Conservation (phyloP, 2,888 invertebrate species). For the Acrocyrtus sp. region DNA sequence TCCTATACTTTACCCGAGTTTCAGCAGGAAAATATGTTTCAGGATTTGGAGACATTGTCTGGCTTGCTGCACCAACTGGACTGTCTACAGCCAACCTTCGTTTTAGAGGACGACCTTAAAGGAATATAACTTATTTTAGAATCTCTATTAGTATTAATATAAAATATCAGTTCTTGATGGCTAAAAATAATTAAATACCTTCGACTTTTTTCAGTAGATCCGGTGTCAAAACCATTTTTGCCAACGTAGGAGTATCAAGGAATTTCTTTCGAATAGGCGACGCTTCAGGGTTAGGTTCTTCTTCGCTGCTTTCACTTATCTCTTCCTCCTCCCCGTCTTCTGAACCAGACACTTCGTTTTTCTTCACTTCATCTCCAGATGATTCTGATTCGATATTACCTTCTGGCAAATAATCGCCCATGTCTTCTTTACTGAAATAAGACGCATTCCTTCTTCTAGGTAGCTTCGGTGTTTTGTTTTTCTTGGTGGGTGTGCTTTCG, state of each 20-base stretch:
- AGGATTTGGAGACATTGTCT: constrained; percentile 48
- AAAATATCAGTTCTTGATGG: background rate
- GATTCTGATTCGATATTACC: background rate
- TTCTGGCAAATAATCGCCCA: background rate
- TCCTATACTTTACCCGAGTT: constrained; percentile 42
- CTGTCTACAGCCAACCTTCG: constrained; percentile 20
- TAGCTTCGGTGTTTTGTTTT: background rate
- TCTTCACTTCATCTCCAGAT: background rate
- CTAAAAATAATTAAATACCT: constrained; percentile 5
- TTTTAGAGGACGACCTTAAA: constrained; percentile 4
- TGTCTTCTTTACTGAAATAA: constrained; percentile 4
- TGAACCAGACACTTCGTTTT: background rate
- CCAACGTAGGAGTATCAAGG: background rate
- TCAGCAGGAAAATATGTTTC: constrained; percentile 54
- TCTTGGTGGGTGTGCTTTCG: too few relatives aligned
- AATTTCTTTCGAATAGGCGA: background rate
- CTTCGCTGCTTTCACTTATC: background rate
- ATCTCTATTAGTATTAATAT: background rate
- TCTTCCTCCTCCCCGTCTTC: constrained; percentile 6
- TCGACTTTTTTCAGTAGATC: constrained; percentile 9
- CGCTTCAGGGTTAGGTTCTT: background rate
- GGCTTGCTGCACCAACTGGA: constrained; percentile 30
- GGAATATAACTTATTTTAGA: background rate
- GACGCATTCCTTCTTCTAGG: background rate
- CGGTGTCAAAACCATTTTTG: background rate